phyloP scores from a whole-genome alignment of 2,888 invertebrate genomes.

The Agrotis ipsilon region DNA sequence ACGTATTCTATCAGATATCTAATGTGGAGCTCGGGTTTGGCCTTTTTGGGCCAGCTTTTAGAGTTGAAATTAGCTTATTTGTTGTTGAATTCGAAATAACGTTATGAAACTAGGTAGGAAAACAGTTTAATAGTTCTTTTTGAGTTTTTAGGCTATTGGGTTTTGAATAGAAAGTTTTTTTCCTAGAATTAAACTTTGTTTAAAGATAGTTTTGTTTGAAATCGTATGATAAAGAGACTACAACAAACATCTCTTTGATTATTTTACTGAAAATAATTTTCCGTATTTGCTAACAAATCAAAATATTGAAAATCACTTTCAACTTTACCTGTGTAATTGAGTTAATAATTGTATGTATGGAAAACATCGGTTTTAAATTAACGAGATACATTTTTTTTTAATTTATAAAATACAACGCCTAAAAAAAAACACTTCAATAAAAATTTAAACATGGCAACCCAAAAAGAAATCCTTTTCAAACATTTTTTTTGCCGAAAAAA shows the following conservation, averaged over 20 bases:
- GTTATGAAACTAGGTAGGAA: too few species aligned
- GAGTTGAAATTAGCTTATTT: background rate
- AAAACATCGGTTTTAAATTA: background rate
- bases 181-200: too few species aligned
- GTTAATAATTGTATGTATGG: too few species aligned
- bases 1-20: conserved; percentile 48
- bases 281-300: background rate
- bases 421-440: conserved; percentile 4
- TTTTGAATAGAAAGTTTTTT: too few species aligned
- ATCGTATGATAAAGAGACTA: too few species aligned
- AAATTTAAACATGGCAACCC: conserved; percentile 11
- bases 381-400: too few species aligned
- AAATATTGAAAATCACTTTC: background rate
- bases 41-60: conserved; percentile 10
- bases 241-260: background rate
- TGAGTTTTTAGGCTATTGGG: too few species aligned
- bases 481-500: conserved; percentile 35
- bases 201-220: too few species aligned
- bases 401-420: too few species aligned
- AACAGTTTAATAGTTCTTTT: too few species aligned
- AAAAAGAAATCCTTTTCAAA: conserved; percentile 32
- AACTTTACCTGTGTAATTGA: background rate
- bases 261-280: background rate
- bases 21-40: conserved; percentile 16
- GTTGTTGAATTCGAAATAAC: too few species aligned